phyloP scores from a whole-genome alignment of 2,888 invertebrate species.

The Mamestra brassicae region DNA sequence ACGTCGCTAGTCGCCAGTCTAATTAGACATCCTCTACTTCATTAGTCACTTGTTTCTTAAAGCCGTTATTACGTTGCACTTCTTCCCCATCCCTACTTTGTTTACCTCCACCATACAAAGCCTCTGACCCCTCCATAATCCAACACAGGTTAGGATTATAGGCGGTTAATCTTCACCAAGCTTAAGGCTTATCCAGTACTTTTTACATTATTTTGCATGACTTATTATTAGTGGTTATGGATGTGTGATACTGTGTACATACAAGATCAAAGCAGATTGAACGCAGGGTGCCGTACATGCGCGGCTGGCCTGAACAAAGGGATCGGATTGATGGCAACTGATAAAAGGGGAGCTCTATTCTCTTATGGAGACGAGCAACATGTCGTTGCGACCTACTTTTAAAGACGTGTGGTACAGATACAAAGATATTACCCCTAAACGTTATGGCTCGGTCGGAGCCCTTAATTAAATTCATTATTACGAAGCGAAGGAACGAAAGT shows the following conservation, averaged over 20 bases:
- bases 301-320: constrained; percentile 75
- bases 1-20: constrained; percentile 51
- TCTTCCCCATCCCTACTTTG: constrained; percentile 25
- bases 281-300: constrained; percentile 68
- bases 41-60: constrained; percentile 66
- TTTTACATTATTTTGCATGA: constrained; percentile 17
- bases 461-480: constrained; percentile 50
- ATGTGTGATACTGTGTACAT: constrained; percentile 28
- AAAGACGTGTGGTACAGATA: constrained; percentile 44
- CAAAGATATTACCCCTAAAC: constrained; percentile 32
- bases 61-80: constrained; percentile 38
- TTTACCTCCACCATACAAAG: constrained; percentile 29
- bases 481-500: constrained; percentile 6
- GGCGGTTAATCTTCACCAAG: constrained; percentile 45
- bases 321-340: constrained; percentile 77
- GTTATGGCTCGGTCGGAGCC: constrained; percentile 1
- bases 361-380: constrained; percentile 74
- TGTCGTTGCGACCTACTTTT: constrained; percentile 78
- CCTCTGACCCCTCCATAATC: constrained; percentile 46
- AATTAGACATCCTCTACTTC: constrained; percentile 69
- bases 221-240: constrained; percentile 29
- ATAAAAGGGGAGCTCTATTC: constrained; percentile 74
- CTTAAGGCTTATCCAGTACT: constrained; percentile 25
- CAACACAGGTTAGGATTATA: constrained; percentile 44
- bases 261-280: constrained; percentile 74